Evolutionary conservation across 2,797 vertebrate genomes (phyloP).

Genomic region (Pterois miles): DNA sequence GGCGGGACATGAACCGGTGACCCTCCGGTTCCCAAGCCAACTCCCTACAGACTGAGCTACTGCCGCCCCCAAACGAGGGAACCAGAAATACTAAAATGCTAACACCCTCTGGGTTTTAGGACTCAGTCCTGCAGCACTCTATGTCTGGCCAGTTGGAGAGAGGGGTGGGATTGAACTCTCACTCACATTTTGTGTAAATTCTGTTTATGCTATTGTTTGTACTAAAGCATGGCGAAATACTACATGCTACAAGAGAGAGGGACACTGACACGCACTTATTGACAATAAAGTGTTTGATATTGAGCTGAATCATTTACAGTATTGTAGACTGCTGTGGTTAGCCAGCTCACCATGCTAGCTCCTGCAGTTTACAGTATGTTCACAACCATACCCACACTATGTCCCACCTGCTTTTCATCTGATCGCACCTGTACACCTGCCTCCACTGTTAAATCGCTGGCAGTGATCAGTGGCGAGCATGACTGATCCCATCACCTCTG

Average conservation of each 20-base stretch:
- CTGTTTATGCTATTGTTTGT: neutral
- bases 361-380: neutral
- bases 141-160: neutral
- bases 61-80: too few species aligned
- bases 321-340: neutral
- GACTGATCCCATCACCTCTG: constrained; percentile 26
- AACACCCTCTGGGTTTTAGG: accelerated
- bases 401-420: neutral
- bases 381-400: neutral
- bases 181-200: neutral
- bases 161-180: neutral
- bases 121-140: neutral
- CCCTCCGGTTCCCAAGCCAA: too few species aligned
- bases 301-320: neutral
- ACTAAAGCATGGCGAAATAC: neutral
- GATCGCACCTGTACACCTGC: neutral
- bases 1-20: too few species aligned
- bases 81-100: accelerated
- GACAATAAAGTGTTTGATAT: neutral
- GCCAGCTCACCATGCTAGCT: neutral
- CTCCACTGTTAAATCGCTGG: constrained; percentile 1
- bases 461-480: constrained; percentile 46
- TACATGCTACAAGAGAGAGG: too few species aligned
- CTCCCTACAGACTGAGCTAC: too few species aligned
- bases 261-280: neutral